Evolutionary conservation across 2,797 vertebrate genomes (phyloP).

Genomic region (Sebastes miniatus): DNA sequence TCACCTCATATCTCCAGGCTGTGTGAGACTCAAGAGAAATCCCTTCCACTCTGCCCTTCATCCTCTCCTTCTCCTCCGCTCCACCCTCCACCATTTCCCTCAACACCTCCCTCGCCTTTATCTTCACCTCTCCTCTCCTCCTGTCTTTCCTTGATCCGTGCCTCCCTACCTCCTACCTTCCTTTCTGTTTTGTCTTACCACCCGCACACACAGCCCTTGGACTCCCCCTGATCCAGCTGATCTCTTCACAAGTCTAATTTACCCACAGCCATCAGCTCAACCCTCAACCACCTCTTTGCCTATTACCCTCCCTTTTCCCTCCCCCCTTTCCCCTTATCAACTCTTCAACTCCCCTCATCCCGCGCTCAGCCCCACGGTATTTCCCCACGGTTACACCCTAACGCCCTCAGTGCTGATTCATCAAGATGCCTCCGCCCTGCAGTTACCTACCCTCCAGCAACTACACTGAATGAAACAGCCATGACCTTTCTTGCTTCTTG

Average conservation of each 20-base stretch:
- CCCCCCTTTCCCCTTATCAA: constrained; percentile 17
- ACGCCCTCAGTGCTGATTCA: constrained; percentile 19
- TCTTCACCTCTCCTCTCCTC: neutral
- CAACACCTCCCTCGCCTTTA: constrained; percentile 14
- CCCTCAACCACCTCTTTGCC: neutral
- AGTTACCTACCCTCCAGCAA: constrained; percentile 8
- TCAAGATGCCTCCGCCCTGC: constrained; percentile 1
- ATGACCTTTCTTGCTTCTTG: neutral
- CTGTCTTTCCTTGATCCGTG: constrained; percentile 25
- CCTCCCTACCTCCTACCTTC: neutral
- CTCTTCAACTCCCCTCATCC: constrained; percentile 31
- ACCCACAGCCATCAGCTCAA: neutral
- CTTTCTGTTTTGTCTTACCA: constrained; percentile 13
- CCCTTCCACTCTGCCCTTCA: neutral
- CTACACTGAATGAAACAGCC: neutral
- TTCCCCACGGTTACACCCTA: neutral
- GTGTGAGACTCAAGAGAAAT: constrained; percentile 21
- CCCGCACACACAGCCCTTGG: neutral
- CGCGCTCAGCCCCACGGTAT: neutral
- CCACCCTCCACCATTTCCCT: constrained; percentile 16
- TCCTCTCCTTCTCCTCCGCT: neutral
- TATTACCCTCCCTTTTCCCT: neutral
- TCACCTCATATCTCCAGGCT: constrained; percentile 25
- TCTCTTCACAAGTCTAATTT: constrained; percentile 16
- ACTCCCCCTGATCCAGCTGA: constrained; percentile 9